A percentile compares a stretch with the other conserved stretches of the same genome.
These are phyloP conservation scores for Octopus sinensis DNA, from an alignment of 1,140 invertebrate genomes.

Conservation along the genomic window DNA sequence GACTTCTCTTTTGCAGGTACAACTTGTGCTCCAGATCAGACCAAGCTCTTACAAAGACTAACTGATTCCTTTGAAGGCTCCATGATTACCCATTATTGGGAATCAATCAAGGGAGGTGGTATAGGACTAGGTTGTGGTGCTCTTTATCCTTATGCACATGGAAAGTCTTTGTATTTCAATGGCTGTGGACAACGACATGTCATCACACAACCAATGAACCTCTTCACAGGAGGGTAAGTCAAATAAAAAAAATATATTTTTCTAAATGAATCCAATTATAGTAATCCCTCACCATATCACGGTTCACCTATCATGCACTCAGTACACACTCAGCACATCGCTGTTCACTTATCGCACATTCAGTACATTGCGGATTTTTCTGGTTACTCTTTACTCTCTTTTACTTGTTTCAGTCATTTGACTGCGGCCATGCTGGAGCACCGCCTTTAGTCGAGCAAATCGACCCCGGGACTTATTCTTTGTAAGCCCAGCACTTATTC, in stretches of 20 bases:
- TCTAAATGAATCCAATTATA: too few species aligned
- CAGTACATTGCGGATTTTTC: too few species aligned
- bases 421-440: too few species aligned
- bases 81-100: conserved; percentile 51
- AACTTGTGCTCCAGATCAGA: conserved; percentile 41
- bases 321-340: too few species aligned
- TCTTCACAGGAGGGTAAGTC: conserved; percentile 46
- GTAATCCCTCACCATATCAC: too few species aligned
- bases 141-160: conserved; percentile 56
- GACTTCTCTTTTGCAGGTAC: conserved; percentile 34
- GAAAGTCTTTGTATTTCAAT: conserved; percentile 60
- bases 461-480: too few species aligned
- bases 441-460: too few species aligned
- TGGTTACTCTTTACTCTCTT: too few species aligned
- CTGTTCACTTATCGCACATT: too few species aligned
- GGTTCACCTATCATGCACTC: too few species aligned
- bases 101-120: conserved; percentile 54
- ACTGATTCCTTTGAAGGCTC: conserved; percentile 59
- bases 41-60: conserved; percentile 42
- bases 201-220: conserved; percentile 56
- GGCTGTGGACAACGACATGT: conserved; percentile 58
- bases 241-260: not conserved
- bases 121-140: conserved; percentile 58
- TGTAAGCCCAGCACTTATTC: too few species aligned
- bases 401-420: too few species aligned